Conservation (phyloP, 2,888 invertebrate genomes). For the Nematopogon swammerdamellus region DNA sequence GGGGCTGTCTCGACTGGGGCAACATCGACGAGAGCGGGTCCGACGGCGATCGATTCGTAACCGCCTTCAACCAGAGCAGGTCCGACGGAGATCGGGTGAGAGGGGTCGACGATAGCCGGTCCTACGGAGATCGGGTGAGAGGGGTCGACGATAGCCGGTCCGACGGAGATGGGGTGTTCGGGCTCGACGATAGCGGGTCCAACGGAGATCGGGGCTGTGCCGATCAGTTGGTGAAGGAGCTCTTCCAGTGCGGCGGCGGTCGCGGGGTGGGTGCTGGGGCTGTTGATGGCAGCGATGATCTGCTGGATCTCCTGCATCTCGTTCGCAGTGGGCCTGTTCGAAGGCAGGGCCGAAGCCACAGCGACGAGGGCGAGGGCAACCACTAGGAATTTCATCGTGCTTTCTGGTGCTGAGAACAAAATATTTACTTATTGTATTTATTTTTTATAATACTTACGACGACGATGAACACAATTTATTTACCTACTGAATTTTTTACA, state of each 20-base stretch:
- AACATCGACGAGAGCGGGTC: slow-evolving; percentile 15
- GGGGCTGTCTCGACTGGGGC: slow-evolving; percentile 9
- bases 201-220: slow-evolving; percentile 12
- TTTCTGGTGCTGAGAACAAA: too few species aligned
- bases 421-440: too few species aligned
- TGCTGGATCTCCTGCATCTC: slow-evolving; percentile 19
- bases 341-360: slow-evolving; percentile 22
- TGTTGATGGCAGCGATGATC: slow-evolving; percentile 28
- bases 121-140: not conserved
- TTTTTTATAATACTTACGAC: too few species aligned
- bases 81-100: slow-evolving; percentile 7
- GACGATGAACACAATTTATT: too few species aligned
- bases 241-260: slow-evolving; percentile 22
- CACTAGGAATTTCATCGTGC: slow-evolving; percentile 37
- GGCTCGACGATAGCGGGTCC: slow-evolving; percentile 12
- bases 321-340: slow-evolving; percentile 16
- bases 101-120: too few species aligned
- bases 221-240: slow-evolving; percentile 17
- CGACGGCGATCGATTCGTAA: slow-evolving; percentile 13
- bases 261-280: slow-evolving; percentile 28
- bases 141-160: slow-evolving; percentile 8
- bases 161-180: slow-evolving; percentile 3
- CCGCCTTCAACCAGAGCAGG: slow-evolving; percentile 9
- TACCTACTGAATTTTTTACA: too few species aligned
- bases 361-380: slow-evolving; percentile 25